These are phyloP conservation scores for Melanostoma scalare DNA, from an alignment of 2,888 invertebrate genomes.

Conservation along the genomic window DNA sequence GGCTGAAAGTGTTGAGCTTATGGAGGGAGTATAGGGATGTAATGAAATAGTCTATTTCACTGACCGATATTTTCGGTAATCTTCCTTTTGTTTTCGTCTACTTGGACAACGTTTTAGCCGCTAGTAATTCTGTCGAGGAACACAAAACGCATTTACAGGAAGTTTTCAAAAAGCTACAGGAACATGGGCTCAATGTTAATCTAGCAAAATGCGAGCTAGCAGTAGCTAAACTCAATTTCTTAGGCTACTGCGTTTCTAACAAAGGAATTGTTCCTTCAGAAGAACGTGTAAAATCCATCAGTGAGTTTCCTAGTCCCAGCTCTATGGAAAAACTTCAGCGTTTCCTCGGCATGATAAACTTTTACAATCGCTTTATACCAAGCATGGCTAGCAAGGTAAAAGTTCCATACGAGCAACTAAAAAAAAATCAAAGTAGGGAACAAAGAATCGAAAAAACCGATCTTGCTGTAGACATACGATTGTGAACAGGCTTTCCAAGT, in stretches of 20 bases:
- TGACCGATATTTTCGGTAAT: no score
- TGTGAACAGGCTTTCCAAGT: no score
- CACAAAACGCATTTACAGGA: background rate
- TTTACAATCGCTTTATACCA: conserved; percentile 20
- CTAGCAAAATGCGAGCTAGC: conserved; percentile 8
- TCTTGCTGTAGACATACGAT: background rate
- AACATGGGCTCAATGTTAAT: conserved; percentile 12
- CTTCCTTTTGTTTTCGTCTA: conserved; percentile 70
- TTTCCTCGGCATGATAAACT: no score
- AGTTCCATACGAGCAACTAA: background rate
- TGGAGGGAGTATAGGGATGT: no score
- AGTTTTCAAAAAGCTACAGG: conserved; percentile 14
- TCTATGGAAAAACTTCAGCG: conserved; percentile 13
- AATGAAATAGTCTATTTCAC: no score
- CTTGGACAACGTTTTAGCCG: no score
- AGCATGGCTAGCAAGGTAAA: background rate
- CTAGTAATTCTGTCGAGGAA: background rate
- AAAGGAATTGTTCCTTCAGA: conserved; percentile 2
- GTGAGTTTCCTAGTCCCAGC: background rate
- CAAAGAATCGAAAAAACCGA: background rate
- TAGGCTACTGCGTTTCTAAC: background rate
- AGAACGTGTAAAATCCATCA: conserved; percentile 12
- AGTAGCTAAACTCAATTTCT: conserved; percentile 5
- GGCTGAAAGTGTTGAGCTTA: no score
- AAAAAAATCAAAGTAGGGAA: no score